Percentiles rank a stretch among this genome's conserved stretches.
Conservation (phyloP, 2,797 vertebrate species). For the Helicolenus hilgendorfi region DNA sequence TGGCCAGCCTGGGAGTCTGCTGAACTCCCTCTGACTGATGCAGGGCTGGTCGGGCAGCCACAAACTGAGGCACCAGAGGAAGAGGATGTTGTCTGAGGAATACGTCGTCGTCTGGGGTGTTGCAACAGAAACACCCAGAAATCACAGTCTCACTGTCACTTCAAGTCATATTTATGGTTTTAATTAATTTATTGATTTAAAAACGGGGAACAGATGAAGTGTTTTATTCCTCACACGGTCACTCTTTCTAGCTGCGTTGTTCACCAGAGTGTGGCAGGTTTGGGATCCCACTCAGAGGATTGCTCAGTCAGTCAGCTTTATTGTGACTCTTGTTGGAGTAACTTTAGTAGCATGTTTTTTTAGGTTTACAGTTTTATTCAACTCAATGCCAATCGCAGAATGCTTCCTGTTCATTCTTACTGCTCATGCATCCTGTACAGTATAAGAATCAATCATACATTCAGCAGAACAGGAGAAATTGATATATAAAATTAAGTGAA, state of each 20-base stretch:
- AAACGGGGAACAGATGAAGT: not conserved
- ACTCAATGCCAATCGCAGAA: constrained; percentile 44
- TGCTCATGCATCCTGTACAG: constrained; percentile 63
- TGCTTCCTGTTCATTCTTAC: constrained; percentile 58
- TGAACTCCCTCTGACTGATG: constrained; percentile 24
- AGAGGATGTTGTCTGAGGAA: constrained; percentile 53
- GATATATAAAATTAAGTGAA: constrained; percentile 33
- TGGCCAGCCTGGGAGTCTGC: constrained; percentile 24
- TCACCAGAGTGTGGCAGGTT: constrained; percentile 10
- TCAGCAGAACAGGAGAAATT: constrained; percentile 23
- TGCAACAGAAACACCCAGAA: constrained; percentile 35
- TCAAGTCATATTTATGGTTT: constrained; percentile 30
- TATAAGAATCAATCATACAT: constrained; percentile 7
- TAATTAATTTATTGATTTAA: constrained; percentile 14
- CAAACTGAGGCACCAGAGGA: constrained; percentile 38
- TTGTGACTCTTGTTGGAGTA: constrained; percentile 70
- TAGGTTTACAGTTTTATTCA: constrained; percentile 33
- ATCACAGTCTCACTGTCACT: not conserved
- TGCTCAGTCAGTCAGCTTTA: constrained; percentile 62
- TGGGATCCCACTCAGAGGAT: constrained; percentile 50
- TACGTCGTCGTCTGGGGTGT: constrained; percentile 21
- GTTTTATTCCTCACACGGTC: constrained; percentile 18
- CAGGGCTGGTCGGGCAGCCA: constrained; percentile 27
- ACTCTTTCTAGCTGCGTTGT: constrained; percentile 13
- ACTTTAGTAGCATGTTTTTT: constrained; percentile 72